Percentiles rank a stretch among this genome's conserved stretches.
These are phyloP conservation scores for Brevipalpus yothersi DNA, from an alignment of 1,140 invertebrate species.

Conservation along the genomic window DNA sequence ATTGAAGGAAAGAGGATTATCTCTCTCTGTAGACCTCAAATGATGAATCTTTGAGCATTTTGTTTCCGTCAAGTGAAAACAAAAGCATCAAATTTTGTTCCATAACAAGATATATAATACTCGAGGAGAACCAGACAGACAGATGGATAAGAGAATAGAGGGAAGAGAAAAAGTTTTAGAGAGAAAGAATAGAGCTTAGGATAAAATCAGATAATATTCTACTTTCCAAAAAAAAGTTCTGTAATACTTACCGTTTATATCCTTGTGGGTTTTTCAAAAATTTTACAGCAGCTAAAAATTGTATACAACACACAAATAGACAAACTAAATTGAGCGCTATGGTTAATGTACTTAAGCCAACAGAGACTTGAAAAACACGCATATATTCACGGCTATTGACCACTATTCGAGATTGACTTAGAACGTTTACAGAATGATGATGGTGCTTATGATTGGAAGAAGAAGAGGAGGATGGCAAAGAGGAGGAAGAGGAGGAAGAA, in stretches of 20 bases:
- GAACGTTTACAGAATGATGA: not conserved
- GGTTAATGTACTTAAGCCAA: constrained; percentile 60
- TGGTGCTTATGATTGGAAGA: not conserved
- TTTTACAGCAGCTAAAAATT: constrained; percentile 77
- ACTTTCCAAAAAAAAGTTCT: too few relatives aligned
- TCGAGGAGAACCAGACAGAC: too few relatives aligned
- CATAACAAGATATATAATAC: too few relatives aligned
- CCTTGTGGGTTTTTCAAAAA: constrained; percentile 46
- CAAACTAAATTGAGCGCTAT: constrained; percentile 66
- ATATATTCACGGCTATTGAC: constrained; percentile 46
- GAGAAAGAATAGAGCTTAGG: too few relatives aligned
- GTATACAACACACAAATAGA: constrained; percentile 69
- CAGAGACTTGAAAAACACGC: constrained; percentile 64
- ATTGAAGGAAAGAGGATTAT: not conserved
- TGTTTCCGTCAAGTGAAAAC: not conserved
- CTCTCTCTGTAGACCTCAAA: not conserved
- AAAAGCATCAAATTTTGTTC: not conserved
- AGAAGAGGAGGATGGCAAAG: not conserved
- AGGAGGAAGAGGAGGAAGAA: not conserved
- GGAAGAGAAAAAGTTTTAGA: too few relatives aligned
- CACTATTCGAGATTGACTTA: constrained; percentile 19
- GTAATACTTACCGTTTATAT: constrained; percentile 27
- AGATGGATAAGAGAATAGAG: too few relatives aligned
- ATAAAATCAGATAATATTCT: too few relatives aligned
- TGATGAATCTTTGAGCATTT: not conserved